Evolutionary conservation across 2,888 invertebrate species (phyloP).

Genomic region (Cyclophora albipunctata): DNA sequence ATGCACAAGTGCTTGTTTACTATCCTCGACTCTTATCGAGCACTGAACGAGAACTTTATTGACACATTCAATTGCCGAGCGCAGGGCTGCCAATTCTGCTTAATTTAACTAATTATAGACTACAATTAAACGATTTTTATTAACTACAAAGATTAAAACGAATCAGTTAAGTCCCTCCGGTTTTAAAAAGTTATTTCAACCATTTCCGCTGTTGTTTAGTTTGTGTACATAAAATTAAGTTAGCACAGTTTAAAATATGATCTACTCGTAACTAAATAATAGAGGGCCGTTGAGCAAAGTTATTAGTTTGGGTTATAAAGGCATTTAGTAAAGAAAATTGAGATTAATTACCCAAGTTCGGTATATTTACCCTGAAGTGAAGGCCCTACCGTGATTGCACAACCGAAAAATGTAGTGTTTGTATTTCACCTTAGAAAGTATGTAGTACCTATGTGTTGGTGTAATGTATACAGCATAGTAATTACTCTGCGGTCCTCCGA

Average conservation of each 20-base stretch:
- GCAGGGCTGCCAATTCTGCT: constrained; percentile 25
- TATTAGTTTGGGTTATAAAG: no score
- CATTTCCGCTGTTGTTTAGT: no score
- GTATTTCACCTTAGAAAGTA: constrained; percentile 30
- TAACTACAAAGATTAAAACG: neutral
- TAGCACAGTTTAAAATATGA: no score
- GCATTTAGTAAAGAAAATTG: no score
- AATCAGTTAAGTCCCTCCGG: no score
- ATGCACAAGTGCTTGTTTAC: constrained; percentile 52
- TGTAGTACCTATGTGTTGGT: constrained; percentile 7
- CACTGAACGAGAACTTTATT: constrained; percentile 54
- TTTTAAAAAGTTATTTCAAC: no score
- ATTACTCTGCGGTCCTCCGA: constrained; percentile 25
- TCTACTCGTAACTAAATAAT: no score
- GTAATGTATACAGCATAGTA: constrained; percentile 18
- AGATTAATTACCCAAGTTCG: no score
- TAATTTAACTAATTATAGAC: neutral
- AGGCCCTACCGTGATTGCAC: constrained; percentile 34
- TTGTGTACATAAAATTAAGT: no score
- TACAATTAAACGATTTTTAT: neutral
- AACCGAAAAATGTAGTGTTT: constrained; percentile 27
- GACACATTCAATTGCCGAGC: constrained; percentile 43
- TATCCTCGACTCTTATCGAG: constrained; percentile 51
- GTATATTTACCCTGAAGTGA: neutral
- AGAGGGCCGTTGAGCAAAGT: no score